Evolutionary conservation across 1,140 invertebrate species (phyloP).

Genomic region (Trachymyrmex cornetzi): DNA sequence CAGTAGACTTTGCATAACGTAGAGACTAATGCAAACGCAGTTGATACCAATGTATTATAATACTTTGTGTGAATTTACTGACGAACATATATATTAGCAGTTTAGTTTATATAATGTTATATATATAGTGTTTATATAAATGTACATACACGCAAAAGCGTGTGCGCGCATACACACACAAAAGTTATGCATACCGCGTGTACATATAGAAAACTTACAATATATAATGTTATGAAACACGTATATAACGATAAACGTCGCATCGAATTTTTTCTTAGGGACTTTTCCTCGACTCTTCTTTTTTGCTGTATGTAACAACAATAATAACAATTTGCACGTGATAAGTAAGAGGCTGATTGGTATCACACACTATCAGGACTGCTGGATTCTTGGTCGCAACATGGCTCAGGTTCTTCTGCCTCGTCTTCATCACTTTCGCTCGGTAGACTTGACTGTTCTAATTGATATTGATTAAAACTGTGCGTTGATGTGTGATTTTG

Average conservation of each 20-base stretch:
- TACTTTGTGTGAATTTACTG: too few species aligned
- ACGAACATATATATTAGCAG: too few species aligned
- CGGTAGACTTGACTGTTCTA: constrained; percentile 80
- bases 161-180: too few species aligned
- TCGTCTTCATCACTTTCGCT: constrained; percentile 77
- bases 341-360: constrained; percentile 54
- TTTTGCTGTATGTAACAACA: constrained; percentile 62
- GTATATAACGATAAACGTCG: neutral
- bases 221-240: neutral
- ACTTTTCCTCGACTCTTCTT: neutral
- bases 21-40: too few species aligned
- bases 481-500: constrained; percentile 77
- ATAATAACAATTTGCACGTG: constrained; percentile 72
- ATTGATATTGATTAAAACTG: constrained; percentile 75
- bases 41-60: too few species aligned
- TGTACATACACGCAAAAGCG: too few species aligned
- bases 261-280: neutral
- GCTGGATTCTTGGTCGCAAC: constrained; percentile 75
- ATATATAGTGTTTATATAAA: too few species aligned
- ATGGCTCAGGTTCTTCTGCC: constrained; percentile 73
- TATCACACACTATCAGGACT: constrained; percentile 83
- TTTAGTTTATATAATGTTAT: too few species aligned
- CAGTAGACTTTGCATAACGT: too few species aligned
- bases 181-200: too few species aligned
- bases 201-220: constrained; percentile 7